Evolutionary conservation across 2,888 invertebrate genomes (phyloP).

Genomic region (Heteropelma amictum): DNA sequence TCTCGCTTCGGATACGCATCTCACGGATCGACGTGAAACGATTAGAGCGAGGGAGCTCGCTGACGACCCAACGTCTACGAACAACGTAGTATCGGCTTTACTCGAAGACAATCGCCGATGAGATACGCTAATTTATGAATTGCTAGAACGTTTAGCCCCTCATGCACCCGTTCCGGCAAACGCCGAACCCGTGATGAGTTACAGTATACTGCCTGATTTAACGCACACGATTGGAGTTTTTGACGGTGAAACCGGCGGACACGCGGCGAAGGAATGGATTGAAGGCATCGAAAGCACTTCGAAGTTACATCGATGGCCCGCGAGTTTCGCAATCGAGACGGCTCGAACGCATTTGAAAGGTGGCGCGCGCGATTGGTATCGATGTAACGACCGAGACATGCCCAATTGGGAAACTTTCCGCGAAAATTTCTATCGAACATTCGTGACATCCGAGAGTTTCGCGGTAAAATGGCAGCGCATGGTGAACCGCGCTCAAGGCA

Average conservation of each 20-base stretch:
- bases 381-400: background rate
- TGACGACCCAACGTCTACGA: background rate
- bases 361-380: conserved; percentile 35
- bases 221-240: background rate
- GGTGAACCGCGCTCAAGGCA: background rate
- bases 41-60: too few species aligned
- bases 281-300: background rate
- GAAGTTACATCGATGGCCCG: conserved; percentile 5
- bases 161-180: background rate
- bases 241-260: background rate
- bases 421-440: background rate
- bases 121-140: background rate
- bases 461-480: background rate
- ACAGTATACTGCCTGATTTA: conserved; percentile 6
- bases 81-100: background rate
- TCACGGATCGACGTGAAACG: too few species aligned
- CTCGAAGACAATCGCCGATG: background rate
- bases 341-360: conserved; percentile 20
- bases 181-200: background rate
- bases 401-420: background rate
- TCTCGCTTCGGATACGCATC: too few species aligned
- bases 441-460: background rate
- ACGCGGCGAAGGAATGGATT: conserved; percentile 9
- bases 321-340: conserved; percentile 7
- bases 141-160: background rate